Evolutionary conservation across 2,888 invertebrate species (phyloP), one percentile per base, ranked within the genome.

Genomic region (Hemaris fuciformis): DNA sequence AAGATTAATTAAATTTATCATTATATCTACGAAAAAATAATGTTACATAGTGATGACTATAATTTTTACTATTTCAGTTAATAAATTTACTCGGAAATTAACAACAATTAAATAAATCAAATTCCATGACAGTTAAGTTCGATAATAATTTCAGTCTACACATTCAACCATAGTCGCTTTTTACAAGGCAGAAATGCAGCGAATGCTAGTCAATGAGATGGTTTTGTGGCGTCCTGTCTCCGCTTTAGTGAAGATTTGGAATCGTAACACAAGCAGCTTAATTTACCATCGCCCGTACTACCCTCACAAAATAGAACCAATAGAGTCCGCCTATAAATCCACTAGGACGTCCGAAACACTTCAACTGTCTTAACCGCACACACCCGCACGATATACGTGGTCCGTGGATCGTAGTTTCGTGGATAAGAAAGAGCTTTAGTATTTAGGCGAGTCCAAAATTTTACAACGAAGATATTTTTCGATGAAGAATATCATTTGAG

Each of bases 311-410:
- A 59, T 86, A 87, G 87, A 89, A 90, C 90, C 90, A 89, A 91
- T 91, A 89, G 84, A 76, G 77, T 75, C 82, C 84, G 77, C 81
- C 84, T 85, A 89, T 91, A 90, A 91, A 91, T 91, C 82, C 84
- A 74, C 69, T 70, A 75, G 78, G 81, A 82, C 87, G 89, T 89
- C 90, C 90, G 87, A 88, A 87, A 84, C 90, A 88, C 88, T 88
- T 89, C 80, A 88, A 83, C 85, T 83, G 86, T 88, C 87, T 89
- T 84, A 88, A 87, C 89, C 87, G 81, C 84, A 82, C 81, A 79
- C 79, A 75, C 73, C 66, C 67, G 68, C 70, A 64, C 73, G 23
- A 62, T 62, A 66, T 71, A 68, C 65, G 67, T 64, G 57, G 61
- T 46, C 3, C 59, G 23, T 18, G 48, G 65, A 63, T 56, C 23